Evolutionary conservation across 1,140 invertebrate species (phyloP).

Genomic region (Cheumatopsyche charites): DNA sequence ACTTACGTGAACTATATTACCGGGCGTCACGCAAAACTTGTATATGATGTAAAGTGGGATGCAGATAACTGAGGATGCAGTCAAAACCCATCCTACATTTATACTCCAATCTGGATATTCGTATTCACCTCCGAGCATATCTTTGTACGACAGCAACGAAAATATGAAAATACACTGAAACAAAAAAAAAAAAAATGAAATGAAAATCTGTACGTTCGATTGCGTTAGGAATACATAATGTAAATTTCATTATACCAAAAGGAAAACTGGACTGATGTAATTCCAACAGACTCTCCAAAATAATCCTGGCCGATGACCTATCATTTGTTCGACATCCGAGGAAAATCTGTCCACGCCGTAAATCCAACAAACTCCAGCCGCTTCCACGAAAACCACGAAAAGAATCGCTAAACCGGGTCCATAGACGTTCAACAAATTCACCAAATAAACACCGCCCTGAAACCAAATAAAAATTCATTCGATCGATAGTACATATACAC

Average conservation of each 20-base stretch:
- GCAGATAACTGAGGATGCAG: constrained; percentile 89
- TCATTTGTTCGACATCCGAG: constrained; percentile 88
- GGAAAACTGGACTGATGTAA: constrained; percentile 85
- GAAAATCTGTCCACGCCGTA: constrained; percentile 91
- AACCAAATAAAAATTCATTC: constrained; percentile 8
- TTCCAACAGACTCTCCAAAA: constrained; percentile 96
- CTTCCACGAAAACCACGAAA: constrained; percentile 95
- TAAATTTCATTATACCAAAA: constrained; percentile 65
- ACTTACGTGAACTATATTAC: constrained; percentile 71
- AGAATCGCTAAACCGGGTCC: constrained; percentile 95
- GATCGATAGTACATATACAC: neutral
- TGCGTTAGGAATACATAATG: neutral
- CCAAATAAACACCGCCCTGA: constrained; percentile 91
- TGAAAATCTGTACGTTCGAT: neutral
- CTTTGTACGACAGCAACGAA: constrained; percentile 84
- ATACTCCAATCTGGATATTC: constrained; percentile 90
- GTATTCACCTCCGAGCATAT: constrained; percentile 87
- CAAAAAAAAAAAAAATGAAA: constrained; percentile 17
- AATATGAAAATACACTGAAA: constrained; percentile 89
- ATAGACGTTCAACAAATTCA: constrained; percentile 93
- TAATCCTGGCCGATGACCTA: constrained; percentile 83
- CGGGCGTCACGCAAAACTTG: constrained; percentile 78
- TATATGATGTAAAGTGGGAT: constrained; percentile 90
- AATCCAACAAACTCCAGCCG: constrained; percentile 95
- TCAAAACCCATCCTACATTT: constrained; percentile 87